phyloP scores from a whole-genome alignment of 2,113 vertebrate species.

The Okapia johnstoni region DNA sequence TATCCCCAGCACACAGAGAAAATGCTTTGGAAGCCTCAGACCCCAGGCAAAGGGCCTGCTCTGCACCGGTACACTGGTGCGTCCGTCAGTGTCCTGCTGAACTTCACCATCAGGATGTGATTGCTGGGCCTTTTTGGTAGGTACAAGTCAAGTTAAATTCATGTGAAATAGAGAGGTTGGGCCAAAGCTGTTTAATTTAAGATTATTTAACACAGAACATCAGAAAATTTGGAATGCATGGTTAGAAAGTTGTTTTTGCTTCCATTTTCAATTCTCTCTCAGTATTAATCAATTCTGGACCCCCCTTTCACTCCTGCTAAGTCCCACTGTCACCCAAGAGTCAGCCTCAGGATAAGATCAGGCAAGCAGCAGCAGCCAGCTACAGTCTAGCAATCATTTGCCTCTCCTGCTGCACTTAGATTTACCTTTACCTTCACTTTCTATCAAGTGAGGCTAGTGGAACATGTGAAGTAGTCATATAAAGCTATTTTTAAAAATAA shows the following conservation, averaged over 20 bases:
- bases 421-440: background rate
- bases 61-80: rapidly evolving
- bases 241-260: background rate
- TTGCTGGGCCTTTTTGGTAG: background rate
- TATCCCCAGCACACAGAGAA: background rate
- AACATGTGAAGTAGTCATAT: background rate
- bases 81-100: rapidly evolving
- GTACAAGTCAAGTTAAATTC: no score
- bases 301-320: background rate
- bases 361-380: background rate
- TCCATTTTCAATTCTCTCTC: background rate
- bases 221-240: background rate
- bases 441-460: background rate
- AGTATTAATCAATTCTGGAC: background rate
- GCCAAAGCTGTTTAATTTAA: background rate
- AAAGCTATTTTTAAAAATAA: background rate
- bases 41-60: background rate
- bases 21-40: background rate
- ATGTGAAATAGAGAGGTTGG: background rate
- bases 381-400: rapidly evolving
- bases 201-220: background rate
- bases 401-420: background rate
- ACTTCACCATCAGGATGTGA: background rate
- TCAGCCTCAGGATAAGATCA: background rate
- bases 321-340: background rate